Conservation (phyloP, 2,797 vertebrate genomes). For the Micrastur ruficollis region DNA sequence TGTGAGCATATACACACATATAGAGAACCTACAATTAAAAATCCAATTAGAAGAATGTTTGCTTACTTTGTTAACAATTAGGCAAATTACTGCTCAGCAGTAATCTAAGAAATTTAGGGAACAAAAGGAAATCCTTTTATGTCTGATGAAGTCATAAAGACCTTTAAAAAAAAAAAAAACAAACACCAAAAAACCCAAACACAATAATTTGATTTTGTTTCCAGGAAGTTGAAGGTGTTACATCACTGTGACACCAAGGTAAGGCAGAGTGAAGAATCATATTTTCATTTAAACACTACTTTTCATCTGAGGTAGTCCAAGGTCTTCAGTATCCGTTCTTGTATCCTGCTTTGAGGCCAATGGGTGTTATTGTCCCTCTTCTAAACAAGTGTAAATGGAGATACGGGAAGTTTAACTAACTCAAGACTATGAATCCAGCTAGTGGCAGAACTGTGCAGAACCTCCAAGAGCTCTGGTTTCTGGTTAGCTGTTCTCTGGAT, state of each 20-base stretch:
- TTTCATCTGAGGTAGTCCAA: not conserved
- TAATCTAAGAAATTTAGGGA: conserved; percentile 22
- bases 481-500: not conserved
- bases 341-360: not conserved
- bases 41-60: not conserved
- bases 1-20: not conserved
- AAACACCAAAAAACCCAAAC: not conserved
- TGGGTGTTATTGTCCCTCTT: not conserved
- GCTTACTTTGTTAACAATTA: conserved; percentile 52
- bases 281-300: not conserved
- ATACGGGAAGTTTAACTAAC: not conserved
- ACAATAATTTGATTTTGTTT: not conserved
- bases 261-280: not conserved
- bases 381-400: not conserved
- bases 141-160: not conserved
- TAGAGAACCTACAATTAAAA: not conserved
- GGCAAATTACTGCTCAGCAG: conserved; percentile 3
- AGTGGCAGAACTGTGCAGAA: not conserved
- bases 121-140: not conserved
- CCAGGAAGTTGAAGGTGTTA: not conserved
- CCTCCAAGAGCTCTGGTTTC: not conserved
- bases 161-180: not conserved
- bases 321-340: not conserved
- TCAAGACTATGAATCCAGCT: not conserved
- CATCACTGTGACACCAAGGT: not conserved